Base-by-base conservation (phyloP, 2,113 vertebrate species). In the Trematocara marginatum region DNA sequence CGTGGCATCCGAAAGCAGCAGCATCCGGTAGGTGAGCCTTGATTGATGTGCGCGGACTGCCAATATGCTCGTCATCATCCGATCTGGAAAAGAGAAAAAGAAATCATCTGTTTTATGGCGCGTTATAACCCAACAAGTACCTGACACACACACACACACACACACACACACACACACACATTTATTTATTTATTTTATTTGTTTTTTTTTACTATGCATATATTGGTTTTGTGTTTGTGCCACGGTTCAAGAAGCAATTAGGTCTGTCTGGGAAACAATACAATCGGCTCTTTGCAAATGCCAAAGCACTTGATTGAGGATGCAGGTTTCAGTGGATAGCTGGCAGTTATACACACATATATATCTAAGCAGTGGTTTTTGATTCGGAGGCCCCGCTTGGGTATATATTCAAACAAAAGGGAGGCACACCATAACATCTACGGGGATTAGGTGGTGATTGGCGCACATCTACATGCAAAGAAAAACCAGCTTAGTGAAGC, bases 11-110 rank as follows among this genome's bases (percentile, higher is more conserved):
- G 88, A 80, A 74, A 74, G 69, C 69, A 71, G 71, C 74, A 76
- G 57, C 86, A 80, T 92, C 80, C 82, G 95, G 95, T 94, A 96
- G 94, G 94, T 93, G 85, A 93, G 90, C 56, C 42, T 79, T 90
- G 92, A 95, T 94, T 92, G 93, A 92, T 92, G 87, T 61, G 91
- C 86, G 11, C 76, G 38, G 86, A 88, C 88, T 93, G 92, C 82
- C 94, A 92, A 91, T 84, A 86, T 89, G 92, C 79, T 80, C 54
- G 83, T 78, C 86, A 85, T 92, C 88, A 81, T 57, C 79, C 15
- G n/a, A 83, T 84, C 23, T 34, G 59, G 9, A 35, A 20, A 31
- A 74, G 49, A 23, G 2, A 8, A 40, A 34, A 40, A 40, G 31
- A 59, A 53, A 82, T 16, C 7, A 79, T 5, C 16, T 52, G n/a